Conservation (phyloP, 2,797 vertebrate species). For the Cyprinella venusta region DNA sequence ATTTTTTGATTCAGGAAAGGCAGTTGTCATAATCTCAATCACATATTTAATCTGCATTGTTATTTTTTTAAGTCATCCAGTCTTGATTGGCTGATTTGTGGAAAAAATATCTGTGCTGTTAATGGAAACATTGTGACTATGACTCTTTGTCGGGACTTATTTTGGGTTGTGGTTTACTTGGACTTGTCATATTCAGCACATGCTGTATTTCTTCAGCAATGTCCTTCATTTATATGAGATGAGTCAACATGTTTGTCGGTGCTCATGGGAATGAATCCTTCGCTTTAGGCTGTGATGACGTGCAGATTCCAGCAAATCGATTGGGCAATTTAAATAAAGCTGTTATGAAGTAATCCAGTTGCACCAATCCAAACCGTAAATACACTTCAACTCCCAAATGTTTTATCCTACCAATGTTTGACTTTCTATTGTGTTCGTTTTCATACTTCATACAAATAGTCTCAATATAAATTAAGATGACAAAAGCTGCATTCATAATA, state of each 20-base stretch:
- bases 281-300: conserved; percentile 19
- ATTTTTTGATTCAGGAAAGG: background rate
- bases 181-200: conserved; percentile 23
- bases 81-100: conserved; percentile 7
- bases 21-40: background rate
- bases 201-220: conserved; percentile 20
- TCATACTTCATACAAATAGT: background rate
- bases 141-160: conserved; percentile 14
- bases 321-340: conserved; percentile 29
- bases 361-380: background rate
- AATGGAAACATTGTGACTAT: background rate
- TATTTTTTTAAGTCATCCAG: background rate
- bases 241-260: conserved; percentile 9
- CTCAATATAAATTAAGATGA: background rate
- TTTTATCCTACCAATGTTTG: background rate
- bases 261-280: conserved; percentile 13
- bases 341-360: conserved; percentile 2
- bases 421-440: background rate
- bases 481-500: background rate
- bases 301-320: conserved; percentile 25
- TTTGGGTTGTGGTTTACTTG: conserved; percentile 8
- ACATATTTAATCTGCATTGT: background rate
- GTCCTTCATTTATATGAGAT: conserved; percentile 1
- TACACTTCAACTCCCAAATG: background rate
- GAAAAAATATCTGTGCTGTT: conserved; percentile 2